Percentiles rank a stretch among this genome's conserved stretches.
Conservation (phyloP, 2,113 vertebrate species). For the Clarias magur region DNA sequence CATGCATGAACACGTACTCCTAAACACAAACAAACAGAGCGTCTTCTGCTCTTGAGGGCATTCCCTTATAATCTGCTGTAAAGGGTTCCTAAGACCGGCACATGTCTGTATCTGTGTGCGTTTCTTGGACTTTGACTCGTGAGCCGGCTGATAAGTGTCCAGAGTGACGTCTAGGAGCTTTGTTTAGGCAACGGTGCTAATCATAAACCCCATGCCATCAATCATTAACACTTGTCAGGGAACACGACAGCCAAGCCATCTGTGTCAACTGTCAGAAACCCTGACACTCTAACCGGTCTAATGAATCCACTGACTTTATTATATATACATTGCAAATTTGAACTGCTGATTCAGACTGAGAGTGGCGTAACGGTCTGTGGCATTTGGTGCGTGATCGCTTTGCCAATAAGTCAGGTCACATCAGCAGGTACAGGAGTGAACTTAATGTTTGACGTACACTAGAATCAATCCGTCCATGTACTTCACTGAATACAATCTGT, state of each 20-base stretch:
- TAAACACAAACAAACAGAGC: constrained; percentile 36
- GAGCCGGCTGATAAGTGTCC: constrained; percentile 48
- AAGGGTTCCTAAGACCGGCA: background rate
- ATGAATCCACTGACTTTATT: background rate
- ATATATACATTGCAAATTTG: background rate
- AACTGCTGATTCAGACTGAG: background rate
- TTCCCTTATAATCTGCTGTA: background rate
- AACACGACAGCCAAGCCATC: constrained; percentile 49
- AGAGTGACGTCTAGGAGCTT: constrained; percentile 52
- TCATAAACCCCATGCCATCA: constrained; percentile 73
- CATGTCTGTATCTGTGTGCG: background rate
- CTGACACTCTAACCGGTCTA: background rate
- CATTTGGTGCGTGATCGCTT: background rate
- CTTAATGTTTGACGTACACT: background rate
- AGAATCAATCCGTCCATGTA: background rate
- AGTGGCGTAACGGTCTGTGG: background rate
- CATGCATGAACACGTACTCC: background rate
- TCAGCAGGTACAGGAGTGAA: constrained; percentile 23
- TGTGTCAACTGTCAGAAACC: constrained; percentile 43
- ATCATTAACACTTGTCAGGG: constrained; percentile 69
- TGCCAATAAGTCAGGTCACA: background rate
- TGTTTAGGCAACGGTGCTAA: constrained; percentile 66
- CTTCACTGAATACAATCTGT: background rate
- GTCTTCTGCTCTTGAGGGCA: constrained; percentile 30
- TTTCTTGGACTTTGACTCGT: constrained; percentile 40